These are phyloP conservation scores for Varanus komodoensis DNA, from an alignment of 2,113 vertebrate genomes.

Conservation along the genomic window DNA sequence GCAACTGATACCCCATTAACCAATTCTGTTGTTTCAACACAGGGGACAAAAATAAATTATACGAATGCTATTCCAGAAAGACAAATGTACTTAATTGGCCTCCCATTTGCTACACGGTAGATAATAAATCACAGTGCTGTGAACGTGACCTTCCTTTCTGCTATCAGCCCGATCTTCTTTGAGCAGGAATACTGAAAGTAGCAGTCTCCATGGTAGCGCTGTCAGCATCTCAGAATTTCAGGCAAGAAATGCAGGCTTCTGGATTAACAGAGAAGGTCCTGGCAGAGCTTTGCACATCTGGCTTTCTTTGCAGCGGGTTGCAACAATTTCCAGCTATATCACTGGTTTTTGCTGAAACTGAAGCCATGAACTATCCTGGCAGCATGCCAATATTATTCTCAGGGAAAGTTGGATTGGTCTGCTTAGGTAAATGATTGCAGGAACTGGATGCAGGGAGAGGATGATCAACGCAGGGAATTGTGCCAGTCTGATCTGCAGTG, in stretches of 20 bases:
- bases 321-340: background rate
- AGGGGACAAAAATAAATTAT: slow-evolving; percentile 33
- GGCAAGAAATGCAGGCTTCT: background rate
- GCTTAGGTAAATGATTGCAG: background rate
- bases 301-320: background rate
- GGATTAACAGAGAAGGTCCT: background rate
- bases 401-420: background rate
- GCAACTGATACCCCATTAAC: slow-evolving; percentile 32
- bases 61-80: background rate
- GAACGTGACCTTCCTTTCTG: slow-evolving; percentile 12
- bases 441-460: background rate
- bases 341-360: background rate
- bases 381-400: background rate
- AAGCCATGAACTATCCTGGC: background rate
- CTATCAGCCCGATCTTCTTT: slow-evolving; percentile 16
- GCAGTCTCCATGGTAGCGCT: slow-evolving; percentile 32
- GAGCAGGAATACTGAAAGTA: background rate
- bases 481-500: background rate
- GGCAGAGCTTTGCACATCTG: background rate
- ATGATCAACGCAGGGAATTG: background rate
- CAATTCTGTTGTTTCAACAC: slow-evolving; percentile 15
- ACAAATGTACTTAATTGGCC: slow-evolving; percentile 34
- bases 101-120: slow-evolving; percentile 13
- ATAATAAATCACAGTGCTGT: slow-evolving; percentile 27
- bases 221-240: background rate